These are phyloP conservation scores for Eunapius fragilis DNA, from an alignment of 37 sponge, comb jelly and placozoan genomes.

Conservation along the genomic window DNA sequence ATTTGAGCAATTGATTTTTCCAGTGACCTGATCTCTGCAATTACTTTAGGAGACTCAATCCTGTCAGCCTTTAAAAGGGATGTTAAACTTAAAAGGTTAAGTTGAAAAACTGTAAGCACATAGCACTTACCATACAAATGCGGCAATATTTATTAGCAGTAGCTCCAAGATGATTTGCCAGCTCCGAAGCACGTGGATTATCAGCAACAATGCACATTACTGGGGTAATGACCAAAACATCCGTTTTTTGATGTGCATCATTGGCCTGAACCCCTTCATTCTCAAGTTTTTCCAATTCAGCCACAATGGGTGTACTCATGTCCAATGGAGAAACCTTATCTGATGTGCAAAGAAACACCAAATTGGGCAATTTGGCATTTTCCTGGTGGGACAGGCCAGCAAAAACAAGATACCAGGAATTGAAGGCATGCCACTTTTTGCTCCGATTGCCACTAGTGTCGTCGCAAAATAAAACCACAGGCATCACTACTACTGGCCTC, in stretches of 20 bases:
- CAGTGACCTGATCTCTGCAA: background rate
- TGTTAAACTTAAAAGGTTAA: background rate
- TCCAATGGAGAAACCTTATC: constrained; percentile 1
- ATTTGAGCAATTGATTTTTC: background rate
- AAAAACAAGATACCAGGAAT: constrained; percentile 17
- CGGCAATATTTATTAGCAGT: background rate
- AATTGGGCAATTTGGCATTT: background rate
- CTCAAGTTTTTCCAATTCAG: constrained; percentile 4
- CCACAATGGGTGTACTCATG: constrained; percentile 11
- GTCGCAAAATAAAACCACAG: constrained; percentile 11
- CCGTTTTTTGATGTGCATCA: constrained; percentile 17
- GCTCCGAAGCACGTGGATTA: constrained; percentile 16
- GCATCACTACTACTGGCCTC: constrained; percentile 1
- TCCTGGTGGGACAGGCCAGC: constrained; percentile 1
- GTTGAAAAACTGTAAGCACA: background rate
- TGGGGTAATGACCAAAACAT: constrained; percentile 26
- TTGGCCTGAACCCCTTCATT: constrained; percentile 17
- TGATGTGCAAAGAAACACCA: constrained; percentile 17
- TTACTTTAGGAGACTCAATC: background rate
- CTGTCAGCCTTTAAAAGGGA: background rate
- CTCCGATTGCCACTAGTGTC: constrained; percentile 19
- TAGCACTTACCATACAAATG: constrained; percentile 15
- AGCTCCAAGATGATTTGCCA: constrained; percentile 1
- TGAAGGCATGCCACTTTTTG: constrained; percentile 30
- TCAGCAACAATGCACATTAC: constrained; percentile 26